Percentiles rank a stretch among this genome's conserved stretches.
phyloP scores from a whole-genome alignment of 64 coral and sea anemone species.

The Porites lutea region DNA sequence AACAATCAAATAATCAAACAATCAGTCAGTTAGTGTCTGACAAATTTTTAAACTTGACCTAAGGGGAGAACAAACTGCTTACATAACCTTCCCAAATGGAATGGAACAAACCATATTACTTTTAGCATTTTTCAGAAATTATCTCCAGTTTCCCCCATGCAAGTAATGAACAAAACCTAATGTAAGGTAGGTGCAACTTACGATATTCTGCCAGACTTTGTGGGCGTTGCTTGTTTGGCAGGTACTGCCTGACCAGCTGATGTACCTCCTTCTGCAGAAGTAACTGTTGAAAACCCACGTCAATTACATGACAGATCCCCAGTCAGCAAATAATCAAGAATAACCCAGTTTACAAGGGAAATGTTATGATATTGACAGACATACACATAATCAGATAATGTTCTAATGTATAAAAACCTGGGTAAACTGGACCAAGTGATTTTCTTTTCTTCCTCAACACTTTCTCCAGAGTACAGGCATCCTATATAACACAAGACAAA shows the following conservation, averaged over 20 bases:
- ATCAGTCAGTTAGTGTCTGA: too few relatives aligned
- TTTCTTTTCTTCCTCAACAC: conserved; percentile 97
- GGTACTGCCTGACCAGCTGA: conserved; percentile 30
- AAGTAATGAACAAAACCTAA: too few relatives aligned
- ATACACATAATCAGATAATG: background rate
- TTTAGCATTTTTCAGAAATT: too few relatives aligned
- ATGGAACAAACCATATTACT: too few relatives aligned
- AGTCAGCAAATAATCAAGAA: too few relatives aligned
- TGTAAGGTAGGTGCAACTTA: conserved; percentile 39
- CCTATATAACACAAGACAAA: conserved; percentile 47
- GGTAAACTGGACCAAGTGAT: conserved; percentile 77
- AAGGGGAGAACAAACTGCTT: too few relatives aligned
- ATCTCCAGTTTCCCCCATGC: too few relatives aligned
- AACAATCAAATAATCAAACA: too few relatives aligned
- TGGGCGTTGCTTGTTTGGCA: conserved; percentile 75
- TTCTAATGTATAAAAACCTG: conserved; percentile 22
- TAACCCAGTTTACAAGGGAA: background rate
- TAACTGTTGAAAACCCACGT: background rate
- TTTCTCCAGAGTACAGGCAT: conserved; percentile 94
- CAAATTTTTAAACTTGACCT: too few relatives aligned
- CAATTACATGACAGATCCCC: background rate
- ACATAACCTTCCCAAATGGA: too few relatives aligned
- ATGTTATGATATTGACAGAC: background rate
- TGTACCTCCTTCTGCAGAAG: background rate
- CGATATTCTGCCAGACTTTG: conserved; percentile 94